Percentiles rank a stretch among this genome's conserved stretches.
These are phyloP conservation scores for Diaperis boleti DNA, from an alignment of 2,888 invertebrate genomes.

Conservation along the genomic window DNA sequence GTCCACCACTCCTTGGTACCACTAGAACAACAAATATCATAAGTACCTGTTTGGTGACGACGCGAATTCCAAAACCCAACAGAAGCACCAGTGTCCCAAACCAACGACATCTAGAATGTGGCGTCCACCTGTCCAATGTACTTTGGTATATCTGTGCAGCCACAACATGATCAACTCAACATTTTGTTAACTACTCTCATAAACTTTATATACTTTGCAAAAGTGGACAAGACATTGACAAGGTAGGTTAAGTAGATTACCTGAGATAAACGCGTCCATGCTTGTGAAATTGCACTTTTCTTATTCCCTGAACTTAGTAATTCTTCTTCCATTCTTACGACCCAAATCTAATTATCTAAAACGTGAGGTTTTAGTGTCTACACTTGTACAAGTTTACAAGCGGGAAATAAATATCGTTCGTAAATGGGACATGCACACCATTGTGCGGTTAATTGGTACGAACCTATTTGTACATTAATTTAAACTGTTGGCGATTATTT, in stretches of 20 bases:
- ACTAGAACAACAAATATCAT: slow-evolving; percentile 65
- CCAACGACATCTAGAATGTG: slow-evolving; percentile 86
- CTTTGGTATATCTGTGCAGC: slow-evolving; percentile 81
- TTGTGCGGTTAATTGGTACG: too few relatives aligned
- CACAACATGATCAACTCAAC: slow-evolving; percentile 17
- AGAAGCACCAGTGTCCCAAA: slow-evolving; percentile 77
- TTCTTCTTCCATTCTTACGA: slow-evolving; percentile 78
- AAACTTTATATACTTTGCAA: not conserved
- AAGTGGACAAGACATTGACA: not conserved
- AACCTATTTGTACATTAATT: slow-evolving; percentile 43
- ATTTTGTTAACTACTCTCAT: not conserved
- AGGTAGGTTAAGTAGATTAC: slow-evolving; percentile 56
- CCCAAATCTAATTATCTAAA: slow-evolving; percentile 12
- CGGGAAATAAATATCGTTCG: not conserved
- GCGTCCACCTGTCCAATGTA: slow-evolving; percentile 88
- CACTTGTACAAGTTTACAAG: too few relatives aligned
- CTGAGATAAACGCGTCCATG: slow-evolving; percentile 71
- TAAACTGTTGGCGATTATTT: slow-evolving; percentile 28
- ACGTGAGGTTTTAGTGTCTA: not conserved
- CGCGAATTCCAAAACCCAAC: slow-evolving; percentile 81
- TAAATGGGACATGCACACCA: not conserved
- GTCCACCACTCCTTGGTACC: slow-evolving; percentile 68
- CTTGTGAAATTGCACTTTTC: slow-evolving; percentile 75
- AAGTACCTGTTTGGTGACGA: slow-evolving; percentile 84
- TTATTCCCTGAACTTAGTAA: slow-evolving; percentile 70